Base-by-base conservation (phyloP, 2,113 vertebrate genomes). In the Tragelaphus buxtoni region DNA sequence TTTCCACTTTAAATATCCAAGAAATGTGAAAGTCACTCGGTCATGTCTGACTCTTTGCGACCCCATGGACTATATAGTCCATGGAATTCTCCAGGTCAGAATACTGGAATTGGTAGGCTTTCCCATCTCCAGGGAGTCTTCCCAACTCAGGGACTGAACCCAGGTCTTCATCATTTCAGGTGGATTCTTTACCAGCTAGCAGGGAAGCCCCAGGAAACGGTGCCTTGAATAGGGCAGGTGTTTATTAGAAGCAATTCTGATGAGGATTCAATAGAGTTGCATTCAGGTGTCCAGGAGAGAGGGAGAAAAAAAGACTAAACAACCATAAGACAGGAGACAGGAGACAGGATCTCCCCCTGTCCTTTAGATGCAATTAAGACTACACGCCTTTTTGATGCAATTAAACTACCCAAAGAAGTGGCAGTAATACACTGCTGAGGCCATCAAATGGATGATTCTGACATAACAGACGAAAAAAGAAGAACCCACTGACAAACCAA, bases 401-500 rank as follows among this genome's bases (percentile, higher is more conserved):
- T 63, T 17, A 8, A 63, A 17, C 30, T 17, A 63, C 61, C 32
- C 3, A 4, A n/a, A 63, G 32, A 9, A 65, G 32, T 65, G 32
- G 32, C 32, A 65, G 16, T 65, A 18, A n/a, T 9, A 17, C 7
- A 8, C 32, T 1, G 3, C 61, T 63, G 1, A 3, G 32, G 32
- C 32, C 32, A n/a, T 9, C 30, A 18, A 9, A n/a, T 17, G 4
- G 61, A n/a, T 63, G 30, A n/a, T 18, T 18, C 61, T 63, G 32
- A n/a, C 61, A 9, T n/a, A 32, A 17, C 32, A 63, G 16, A n/a
- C 14, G 61, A 32, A 9, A n/a, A n/a, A 17, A n/a, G 30, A 18
- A n/a, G 30, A 63, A 1, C 61, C 14, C 61, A n/a, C 14, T 0
- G 0, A 2, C 61, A 1, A n/a, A 26, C 56, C 17, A 16, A 16